These are phyloP conservation scores for Pseudopodoces humilis DNA, from an alignment of 2,113 vertebrate genomes.

Conservation along the genomic window DNA sequence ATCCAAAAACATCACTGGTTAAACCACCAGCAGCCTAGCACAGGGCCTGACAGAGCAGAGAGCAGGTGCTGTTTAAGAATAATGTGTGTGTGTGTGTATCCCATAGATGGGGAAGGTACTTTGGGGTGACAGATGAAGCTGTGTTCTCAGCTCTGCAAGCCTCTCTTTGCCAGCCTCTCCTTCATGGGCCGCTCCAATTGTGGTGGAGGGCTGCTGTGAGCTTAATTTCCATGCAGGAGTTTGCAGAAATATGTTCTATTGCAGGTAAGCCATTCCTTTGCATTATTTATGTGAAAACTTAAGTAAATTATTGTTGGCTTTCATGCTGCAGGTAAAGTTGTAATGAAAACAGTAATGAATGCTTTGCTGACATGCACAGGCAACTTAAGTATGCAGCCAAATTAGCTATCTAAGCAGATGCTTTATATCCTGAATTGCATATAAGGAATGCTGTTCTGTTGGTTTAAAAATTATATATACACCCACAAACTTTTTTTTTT, in stretches of 20 bases:
- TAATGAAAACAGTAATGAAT: slow-evolving; percentile 60
- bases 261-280: slow-evolving; percentile 22
- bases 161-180: neutral
- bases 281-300: slow-evolving; percentile 49
- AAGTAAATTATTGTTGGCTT: slow-evolving; percentile 39
- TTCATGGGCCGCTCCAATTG: rapidly evolving
- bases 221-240: neutral
- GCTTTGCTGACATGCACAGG: slow-evolving; percentile 24
- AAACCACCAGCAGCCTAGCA: neutral
- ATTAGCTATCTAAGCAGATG: slow-evolving; percentile 44
- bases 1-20: neutral
- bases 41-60: neutral
- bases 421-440: slow-evolving; percentile 16
- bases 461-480: neutral
- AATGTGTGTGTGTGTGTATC: neutral
- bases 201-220: neutral
- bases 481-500: neutral
- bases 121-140: neutral
- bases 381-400: slow-evolving; percentile 38
- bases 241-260: slow-evolving; percentile 19
- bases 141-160: neutral
- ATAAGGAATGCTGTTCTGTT: slow-evolving; percentile 24
- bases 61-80: neutral
- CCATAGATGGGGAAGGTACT: neutral
- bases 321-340: slow-evolving; percentile 51